phyloP scores from a whole-genome alignment of 2,888 invertebrate species.

The Acheta domesticus region DNA sequence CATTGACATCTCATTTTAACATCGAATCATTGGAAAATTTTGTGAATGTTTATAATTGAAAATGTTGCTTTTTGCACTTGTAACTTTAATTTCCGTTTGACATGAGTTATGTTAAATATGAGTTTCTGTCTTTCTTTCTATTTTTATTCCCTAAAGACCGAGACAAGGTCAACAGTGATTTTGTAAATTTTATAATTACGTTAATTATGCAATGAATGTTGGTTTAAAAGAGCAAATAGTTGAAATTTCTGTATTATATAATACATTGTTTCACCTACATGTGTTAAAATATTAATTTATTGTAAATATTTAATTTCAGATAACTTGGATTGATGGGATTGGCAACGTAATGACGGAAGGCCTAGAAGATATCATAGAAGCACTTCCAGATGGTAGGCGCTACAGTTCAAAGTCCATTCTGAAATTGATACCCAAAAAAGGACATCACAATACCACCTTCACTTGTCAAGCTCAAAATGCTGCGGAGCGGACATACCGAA shows the following conservation, averaged over 20 bases:
- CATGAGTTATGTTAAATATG: too few species aligned
- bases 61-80: too few species aligned
- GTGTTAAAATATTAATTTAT: conserved; percentile 2
- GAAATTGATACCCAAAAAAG: conserved; percentile 78
- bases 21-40: too few species aligned
- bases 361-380: conserved; percentile 70
- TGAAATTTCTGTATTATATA: not conserved
- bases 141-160: too few species aligned
- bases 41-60: too few species aligned
- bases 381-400: conserved; percentile 71
- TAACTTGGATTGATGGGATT: conserved; percentile 88
- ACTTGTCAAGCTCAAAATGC: conserved; percentile 91
- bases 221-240: not conserved
- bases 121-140: too few species aligned
- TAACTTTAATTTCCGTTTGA: too few species aligned
- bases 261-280: too few species aligned
- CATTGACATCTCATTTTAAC: too few species aligned
- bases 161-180: too few species aligned
- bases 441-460: conserved; percentile 86
- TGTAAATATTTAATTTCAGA: conserved; percentile 52
- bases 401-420: conserved; percentile 81
- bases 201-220: too few species aligned
- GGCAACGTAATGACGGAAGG: conserved; percentile 79
- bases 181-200: too few species aligned
- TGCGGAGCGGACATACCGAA: conserved; percentile 80